Evolutionary conservation across 2,888 invertebrate genomes (phyloP).

Genomic region (Aphidoletes aphidimyza): DNA sequence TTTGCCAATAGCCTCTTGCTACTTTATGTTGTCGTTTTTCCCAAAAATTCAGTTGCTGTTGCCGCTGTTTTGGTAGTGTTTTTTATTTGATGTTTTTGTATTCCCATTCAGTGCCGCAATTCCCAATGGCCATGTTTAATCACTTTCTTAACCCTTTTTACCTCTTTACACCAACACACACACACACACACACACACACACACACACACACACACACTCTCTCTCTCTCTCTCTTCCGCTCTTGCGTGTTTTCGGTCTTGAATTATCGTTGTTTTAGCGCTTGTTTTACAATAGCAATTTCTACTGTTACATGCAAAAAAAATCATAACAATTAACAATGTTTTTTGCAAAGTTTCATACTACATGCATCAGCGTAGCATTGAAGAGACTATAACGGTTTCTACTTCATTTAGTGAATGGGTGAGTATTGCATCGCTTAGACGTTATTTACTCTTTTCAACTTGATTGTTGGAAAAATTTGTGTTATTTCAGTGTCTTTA

Average conservation of each 20-base stretch:
- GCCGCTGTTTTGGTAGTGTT: too few relatives aligned
- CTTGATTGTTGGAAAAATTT: too few relatives aligned
- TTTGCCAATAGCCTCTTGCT: neutral
- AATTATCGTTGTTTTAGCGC: neutral
- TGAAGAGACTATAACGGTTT: neutral
- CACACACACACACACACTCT: neutral
- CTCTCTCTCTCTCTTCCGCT: neutral
- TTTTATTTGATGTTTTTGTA: too few relatives aligned
- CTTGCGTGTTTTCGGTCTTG: too few relatives aligned
- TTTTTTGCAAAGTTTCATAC: too few relatives aligned
- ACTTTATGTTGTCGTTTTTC: neutral
- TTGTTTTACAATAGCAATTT: neutral
- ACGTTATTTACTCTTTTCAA: too few relatives aligned
- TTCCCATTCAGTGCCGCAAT: neutral
- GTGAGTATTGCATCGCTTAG: too few relatives aligned
- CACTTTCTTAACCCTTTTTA: slow-evolving; percentile 49
- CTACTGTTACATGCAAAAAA: neutral
- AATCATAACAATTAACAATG: slow-evolving; percentile 14
- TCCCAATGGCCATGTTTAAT: slow-evolving; percentile 39
- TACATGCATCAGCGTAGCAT: too few relatives aligned
- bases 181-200: neutral
- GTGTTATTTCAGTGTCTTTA: too few relatives aligned
- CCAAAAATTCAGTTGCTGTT: neutral
- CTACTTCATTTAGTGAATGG: neutral
- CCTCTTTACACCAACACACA: neutral